Evolutionary conservation across 2,888 invertebrate species (phyloP), one percentile per base, ranked within the genome.

Genomic region (Megaustenia siamemsis): DNA sequence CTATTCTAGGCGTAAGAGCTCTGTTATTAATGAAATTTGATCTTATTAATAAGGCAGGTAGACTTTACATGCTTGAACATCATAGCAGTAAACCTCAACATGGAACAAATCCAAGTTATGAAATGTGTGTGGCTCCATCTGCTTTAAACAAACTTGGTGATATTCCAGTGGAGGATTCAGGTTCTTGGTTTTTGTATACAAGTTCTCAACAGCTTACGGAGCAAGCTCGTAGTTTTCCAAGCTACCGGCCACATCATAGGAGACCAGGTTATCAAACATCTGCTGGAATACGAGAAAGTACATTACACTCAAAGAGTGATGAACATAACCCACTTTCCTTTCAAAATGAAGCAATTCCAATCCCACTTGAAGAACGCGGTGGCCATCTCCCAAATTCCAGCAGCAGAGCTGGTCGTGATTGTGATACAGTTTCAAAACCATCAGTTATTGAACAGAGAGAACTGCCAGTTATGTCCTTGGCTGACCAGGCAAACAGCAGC

Each of bases 1-100:
- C 77, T n/a, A 32, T 83, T 8, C 43, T 35, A 0, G 40, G 49
- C 28, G 32, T 83, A 5, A 76, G 77, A 38, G 53, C 77, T 4
- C 76, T 89, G 63, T 81, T 89, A 18, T 66, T 87, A n/a, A 84
- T 84, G n/a, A 83, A 85, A 28, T 35, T 40, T 5, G 68, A 83
- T n/a, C 78, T 88, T 53, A 84, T 87, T n/a, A 71, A 63, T 32
- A 83, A 24, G 5, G 84, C 86, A 45, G 86, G 86, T 4, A 35
- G 10, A 1, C 45, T 73, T 5, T 85, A 82, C n/a, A 43, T 68
- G 21, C 43, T 45, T 8, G 60, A 75, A 32, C 32, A 32, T 24
- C 69, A 79, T 38, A 10, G 66, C 32, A 40, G 38, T 8, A 38
- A 15, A 28, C 18, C 5, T 2, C 80, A n/a, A 2, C 69, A 10